Percentiles rank a stretch among this genome's conserved stretches.
These are phyloP conservation scores for Orthosia incerta DNA, from an alignment of 2,888 invertebrate species.

Conservation along the genomic window DNA sequence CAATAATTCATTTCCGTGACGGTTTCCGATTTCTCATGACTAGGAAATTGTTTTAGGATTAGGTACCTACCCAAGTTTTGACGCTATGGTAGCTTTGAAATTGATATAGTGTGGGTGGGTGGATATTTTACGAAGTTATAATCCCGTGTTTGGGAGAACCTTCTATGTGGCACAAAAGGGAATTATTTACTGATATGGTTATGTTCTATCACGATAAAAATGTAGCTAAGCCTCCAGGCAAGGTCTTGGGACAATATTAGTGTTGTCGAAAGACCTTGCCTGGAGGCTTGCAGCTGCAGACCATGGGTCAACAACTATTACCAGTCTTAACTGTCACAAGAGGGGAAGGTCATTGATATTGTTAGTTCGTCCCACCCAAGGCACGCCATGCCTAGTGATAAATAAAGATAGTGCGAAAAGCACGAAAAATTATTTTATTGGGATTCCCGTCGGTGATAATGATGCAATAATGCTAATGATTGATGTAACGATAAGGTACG, in stretches of 20 bases:
- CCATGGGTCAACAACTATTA: neutral
- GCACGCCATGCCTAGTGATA: neutral
- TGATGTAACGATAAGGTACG: slow-evolving; percentile 8
- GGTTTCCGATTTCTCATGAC: slow-evolving; percentile 61
- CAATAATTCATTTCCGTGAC: slow-evolving; percentile 73
- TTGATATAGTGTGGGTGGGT: neutral
- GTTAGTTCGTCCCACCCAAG: neutral
- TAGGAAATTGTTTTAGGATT: slow-evolving; percentile 67
- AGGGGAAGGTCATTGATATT: neutral
- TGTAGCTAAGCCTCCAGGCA: neutral
- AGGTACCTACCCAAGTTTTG: neutral
- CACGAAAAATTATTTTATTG: neutral
- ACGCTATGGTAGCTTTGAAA: slow-evolving; percentile 16
- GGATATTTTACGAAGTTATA: neutral
- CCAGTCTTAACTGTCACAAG: neutral
- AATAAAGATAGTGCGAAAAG: neutral
- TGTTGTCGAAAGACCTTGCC: no score
- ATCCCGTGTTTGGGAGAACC: neutral
- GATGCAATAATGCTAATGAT: neutral
- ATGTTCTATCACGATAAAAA: neutral
- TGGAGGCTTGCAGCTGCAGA: neutral
- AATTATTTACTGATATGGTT: neutral
- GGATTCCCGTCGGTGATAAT: neutral
- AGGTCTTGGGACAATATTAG: neutral
- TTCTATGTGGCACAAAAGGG: neutral